Percentiles rank a stretch among this genome's conserved stretches.
phyloP scores from a whole-genome alignment of 2,113 vertebrate species.

The Rattus rattus region DNA sequence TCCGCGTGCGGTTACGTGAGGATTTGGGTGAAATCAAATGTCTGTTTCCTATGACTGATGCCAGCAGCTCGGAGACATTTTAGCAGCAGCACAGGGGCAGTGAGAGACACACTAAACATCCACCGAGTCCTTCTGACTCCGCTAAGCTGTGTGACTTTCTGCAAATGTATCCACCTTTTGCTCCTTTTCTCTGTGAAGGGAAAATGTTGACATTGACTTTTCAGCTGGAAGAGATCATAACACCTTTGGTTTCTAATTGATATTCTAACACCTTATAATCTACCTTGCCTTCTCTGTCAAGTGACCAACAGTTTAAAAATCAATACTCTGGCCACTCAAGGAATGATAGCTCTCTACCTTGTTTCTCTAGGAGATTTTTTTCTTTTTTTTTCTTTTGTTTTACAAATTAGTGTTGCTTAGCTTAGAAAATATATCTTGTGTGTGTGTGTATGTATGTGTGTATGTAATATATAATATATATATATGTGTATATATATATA shows the following conservation, averaged over 20 bases:
- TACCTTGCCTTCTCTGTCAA: conserved; percentile 4
- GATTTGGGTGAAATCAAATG: conserved; percentile 45
- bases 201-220: not conserved
- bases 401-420: conserved; percentile 9
- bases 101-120: not conserved
- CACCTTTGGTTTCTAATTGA: not conserved
- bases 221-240: not conserved
- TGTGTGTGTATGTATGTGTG: no score
- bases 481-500: no score
- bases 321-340: not conserved
- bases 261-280: not conserved
- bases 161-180: not conserved
- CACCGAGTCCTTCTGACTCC: not conserved
- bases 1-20: not conserved
- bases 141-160: not conserved
- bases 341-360: not conserved
- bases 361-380: conserved; percentile 25
- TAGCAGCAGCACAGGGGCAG: not conserved
- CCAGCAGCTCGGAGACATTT: conserved; percentile 1
- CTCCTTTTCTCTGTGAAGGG: not conserved
- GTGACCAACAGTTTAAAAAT: conserved; percentile 32
- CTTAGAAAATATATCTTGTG: not conserved
- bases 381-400: not conserved
- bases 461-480: no score
- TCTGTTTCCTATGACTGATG: not conserved